phyloP scores from a whole-genome alignment of 2,888 invertebrate genomes.

The Aelia acuminata region DNA sequence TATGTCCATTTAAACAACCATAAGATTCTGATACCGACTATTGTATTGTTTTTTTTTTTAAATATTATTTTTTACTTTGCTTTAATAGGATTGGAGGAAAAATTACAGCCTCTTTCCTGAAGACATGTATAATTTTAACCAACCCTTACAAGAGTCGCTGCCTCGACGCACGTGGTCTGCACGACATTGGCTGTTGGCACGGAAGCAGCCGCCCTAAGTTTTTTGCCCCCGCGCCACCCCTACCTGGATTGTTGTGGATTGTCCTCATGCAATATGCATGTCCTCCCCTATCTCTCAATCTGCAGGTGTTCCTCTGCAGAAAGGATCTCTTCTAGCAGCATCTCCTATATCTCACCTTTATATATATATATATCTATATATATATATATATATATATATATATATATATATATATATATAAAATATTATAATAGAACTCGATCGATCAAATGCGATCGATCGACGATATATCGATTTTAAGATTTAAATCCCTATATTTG shows the following conservation, averaged over 20 bases:
- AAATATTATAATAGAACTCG: too few species aligned
- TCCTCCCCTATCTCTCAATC: slow-evolving; percentile 7
- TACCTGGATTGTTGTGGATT: not conserved
- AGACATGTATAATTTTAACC: not conserved
- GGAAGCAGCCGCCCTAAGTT: not conserved
- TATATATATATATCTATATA: not conserved
- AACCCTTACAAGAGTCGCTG: not conserved
- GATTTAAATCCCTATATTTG: too few species aligned
- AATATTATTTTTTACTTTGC: not conserved
- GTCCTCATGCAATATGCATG: slow-evolving; percentile 9
- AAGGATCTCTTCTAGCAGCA: not conserved
- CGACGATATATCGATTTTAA: too few species aligned
- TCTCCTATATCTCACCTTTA: not conserved
- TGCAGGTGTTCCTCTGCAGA: not conserved
- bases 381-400: not conserved
- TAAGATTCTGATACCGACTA: too few species aligned
- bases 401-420: too few species aligned
- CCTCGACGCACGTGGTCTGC: not conserved
- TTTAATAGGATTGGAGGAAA: not conserved
- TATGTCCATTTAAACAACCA: too few species aligned
- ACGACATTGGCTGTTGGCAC: not conserved
- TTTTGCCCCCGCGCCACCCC: not conserved
- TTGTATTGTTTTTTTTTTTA: too few species aligned
- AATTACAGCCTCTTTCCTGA: not conserved
- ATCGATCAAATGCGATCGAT: too few species aligned